phyloP scores from a whole-genome alignment of 2,113 vertebrate genomes.

The Balaeniceps rex region DNA sequence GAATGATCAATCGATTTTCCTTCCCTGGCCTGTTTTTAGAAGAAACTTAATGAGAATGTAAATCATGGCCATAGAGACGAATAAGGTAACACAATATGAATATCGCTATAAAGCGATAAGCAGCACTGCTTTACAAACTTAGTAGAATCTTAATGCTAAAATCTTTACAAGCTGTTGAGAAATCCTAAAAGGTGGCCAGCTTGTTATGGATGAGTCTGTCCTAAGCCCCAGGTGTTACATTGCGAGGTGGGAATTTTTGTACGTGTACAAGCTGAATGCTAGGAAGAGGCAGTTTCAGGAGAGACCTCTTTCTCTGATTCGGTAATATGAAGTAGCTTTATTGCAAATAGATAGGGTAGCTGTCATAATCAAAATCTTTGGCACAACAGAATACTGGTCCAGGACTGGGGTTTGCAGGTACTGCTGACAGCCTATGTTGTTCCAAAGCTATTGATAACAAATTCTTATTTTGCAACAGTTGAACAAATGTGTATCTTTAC shows the following conservation, averaged over 20 bases:
- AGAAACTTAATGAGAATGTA: background rate
- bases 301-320: background rate
- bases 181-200: background rate
- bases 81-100: background rate
- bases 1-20: background rate
- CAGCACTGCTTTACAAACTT: background rate
- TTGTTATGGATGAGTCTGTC: background rate
- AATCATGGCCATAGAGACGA: too few species aligned
- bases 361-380: background rate
- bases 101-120: background rate
- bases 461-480: background rate
- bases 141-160: background rate
- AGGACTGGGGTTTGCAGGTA: background rate
- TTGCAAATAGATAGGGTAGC: background rate
- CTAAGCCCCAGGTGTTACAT: background rate
- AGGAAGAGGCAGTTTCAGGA: background rate
- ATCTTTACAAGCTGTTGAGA: background rate
- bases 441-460: background rate
- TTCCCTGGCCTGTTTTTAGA: rapidly evolving
- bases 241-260: background rate
- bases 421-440: background rate
- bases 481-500: background rate
- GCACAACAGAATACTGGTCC: background rate
- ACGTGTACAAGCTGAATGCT: background rate
- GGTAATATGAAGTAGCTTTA: background rate